These are phyloP conservation scores for Heliopora coerulea DNA, from an alignment of 92 coral and sea anemone species.

Conservation along the genomic window DNA sequence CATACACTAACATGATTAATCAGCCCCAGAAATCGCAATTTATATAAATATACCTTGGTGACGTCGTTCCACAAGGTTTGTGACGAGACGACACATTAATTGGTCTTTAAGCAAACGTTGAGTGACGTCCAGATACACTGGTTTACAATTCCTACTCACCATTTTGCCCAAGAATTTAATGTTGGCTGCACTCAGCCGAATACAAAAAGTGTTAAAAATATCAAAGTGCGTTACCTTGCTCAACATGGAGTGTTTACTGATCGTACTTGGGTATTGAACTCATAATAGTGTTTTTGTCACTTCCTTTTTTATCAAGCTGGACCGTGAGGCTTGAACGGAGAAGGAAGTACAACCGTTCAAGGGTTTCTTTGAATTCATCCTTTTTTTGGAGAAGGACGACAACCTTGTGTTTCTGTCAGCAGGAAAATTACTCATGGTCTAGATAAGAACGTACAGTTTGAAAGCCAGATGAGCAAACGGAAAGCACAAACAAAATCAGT, in stretches of 20 bases:
- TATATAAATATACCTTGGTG: too few species aligned
- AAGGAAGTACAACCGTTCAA: constrained; percentile 96
- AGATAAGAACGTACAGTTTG: constrained; percentile 9
- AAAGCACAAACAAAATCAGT: not conserved
- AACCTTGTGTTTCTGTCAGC: constrained; percentile 42
- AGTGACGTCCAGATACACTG: too few species aligned
- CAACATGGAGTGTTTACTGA: not conserved
- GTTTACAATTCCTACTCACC: too few species aligned
- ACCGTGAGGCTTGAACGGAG: constrained; percentile 73
- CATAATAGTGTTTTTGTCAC: constrained; percentile 35
- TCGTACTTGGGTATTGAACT: not conserved
- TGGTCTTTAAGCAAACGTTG: too few species aligned
- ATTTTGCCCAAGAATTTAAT: too few species aligned
- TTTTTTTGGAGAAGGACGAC: constrained; percentile 59
- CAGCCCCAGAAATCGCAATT: too few species aligned
- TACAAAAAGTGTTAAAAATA: not conserved
- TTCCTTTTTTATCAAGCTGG: constrained; percentile 97
- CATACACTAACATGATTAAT: too few species aligned
- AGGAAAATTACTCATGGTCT: not conserved
- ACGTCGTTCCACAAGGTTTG: too few species aligned
- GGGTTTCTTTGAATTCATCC: constrained; percentile 30
- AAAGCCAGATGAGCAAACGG: not conserved
- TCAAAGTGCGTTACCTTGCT: not conserved
- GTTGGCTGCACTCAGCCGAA: not conserved
- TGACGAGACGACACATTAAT: too few species aligned